A percentile compares a stretch with the other conserved stretches of the same genome.
These are phyloP conservation scores for Drosophila paracracens DNA, from an alignment of 2,888 invertebrate genomes.

Conservation along the genomic window DNA sequence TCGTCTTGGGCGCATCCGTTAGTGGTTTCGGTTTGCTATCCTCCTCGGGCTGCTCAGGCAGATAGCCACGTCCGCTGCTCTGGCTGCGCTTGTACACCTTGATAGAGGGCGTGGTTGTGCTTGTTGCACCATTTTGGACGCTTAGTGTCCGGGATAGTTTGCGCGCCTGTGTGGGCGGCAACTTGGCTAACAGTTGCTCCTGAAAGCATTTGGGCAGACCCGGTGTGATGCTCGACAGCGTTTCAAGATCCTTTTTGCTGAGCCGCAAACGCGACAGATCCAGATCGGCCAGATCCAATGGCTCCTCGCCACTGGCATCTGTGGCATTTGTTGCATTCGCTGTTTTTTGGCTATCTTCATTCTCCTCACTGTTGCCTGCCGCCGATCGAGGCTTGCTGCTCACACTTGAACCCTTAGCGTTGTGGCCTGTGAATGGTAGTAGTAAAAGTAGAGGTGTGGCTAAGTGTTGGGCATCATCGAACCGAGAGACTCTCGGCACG, in stretches of 20 bases:
- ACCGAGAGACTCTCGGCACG: conserved; percentile 1
- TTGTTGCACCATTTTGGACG: conserved; percentile 79
- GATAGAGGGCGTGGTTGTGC: conserved; percentile 35
- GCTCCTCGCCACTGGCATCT: conserved; percentile 61
- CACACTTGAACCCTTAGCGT: conserved; percentile 32
- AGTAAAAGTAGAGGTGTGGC: background rate
- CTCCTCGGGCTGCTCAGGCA: conserved; percentile 50
- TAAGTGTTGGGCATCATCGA: background rate
- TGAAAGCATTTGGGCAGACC: conserved; percentile 90
- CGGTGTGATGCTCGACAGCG: conserved; percentile 89
- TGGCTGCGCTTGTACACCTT: conserved; percentile 84
- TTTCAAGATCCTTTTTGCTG: conserved; percentile 89
- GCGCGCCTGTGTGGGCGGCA: conserved; percentile 89
- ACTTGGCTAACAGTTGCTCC: conserved; percentile 89
- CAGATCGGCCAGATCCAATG: conserved; percentile 87
- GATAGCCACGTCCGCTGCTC: conserved; percentile 84
- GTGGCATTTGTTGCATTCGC: conserved; percentile 5
- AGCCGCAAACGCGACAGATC: conserved; percentile 89
- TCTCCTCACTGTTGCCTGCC: conserved; percentile 40
- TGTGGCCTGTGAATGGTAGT: conserved; percentile 56
- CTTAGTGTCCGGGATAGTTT: conserved; percentile 88
- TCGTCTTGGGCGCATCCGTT: conserved; percentile 66
- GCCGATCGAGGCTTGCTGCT: conserved; percentile 41
- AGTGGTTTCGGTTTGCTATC: conserved; percentile 24
- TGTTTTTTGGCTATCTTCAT: conserved; percentile 5